Base-by-base conservation (phyloP, 1,140 invertebrate genomes). In the Cylas formicarius region DNA sequence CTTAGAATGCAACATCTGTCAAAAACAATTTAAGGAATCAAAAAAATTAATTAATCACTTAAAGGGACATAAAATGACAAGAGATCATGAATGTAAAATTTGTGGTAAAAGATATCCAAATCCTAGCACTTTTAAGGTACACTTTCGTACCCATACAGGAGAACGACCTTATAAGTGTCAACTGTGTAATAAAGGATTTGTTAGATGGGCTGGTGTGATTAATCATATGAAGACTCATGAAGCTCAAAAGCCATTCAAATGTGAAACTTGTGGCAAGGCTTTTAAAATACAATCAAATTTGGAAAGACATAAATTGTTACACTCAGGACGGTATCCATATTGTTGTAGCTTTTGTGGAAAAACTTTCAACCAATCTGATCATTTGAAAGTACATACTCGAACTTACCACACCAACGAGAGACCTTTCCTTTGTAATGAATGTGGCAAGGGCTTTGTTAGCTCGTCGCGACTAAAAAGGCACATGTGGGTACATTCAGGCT, bases 341-440 rank as follows among this genome's bases (percentile, higher is more conserved):
- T 18, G n/a, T 3, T 44, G 41, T 16, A 22, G n/a, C 20, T 44
- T 11, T 18, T 44, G 59, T 44, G 55, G 53, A 2, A 60, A 60
- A 43, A 56, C 57, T n/a, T 62, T 60, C 34, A 54, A 48, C 21
- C 61, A 63, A 29, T 56, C 48, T 4, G 54, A 56, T 40, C 61
- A 63, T 53, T 44, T 63, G 24, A 56, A 58, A 43, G 20, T 60
- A 7, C 61, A 63, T 33, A 53, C 60, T 27, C 43, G 59, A 16
- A 58, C 55, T 10, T 31, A 44, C 22, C 84, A 88, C 52, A 86
- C 83, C 0, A 76, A 77, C 3, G 76, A 81, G 45, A 56, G 76
- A 27, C 81, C 80, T 0, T 81, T 79, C 58, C 63, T 76, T 43
- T 77, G 83, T 52, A 69, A 68, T 1, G 74, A 76, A 33, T 89